phyloP scores from a whole-genome alignment of 1,140 invertebrate genomes.

The Rhynchophorus ferrugineus region DNA sequence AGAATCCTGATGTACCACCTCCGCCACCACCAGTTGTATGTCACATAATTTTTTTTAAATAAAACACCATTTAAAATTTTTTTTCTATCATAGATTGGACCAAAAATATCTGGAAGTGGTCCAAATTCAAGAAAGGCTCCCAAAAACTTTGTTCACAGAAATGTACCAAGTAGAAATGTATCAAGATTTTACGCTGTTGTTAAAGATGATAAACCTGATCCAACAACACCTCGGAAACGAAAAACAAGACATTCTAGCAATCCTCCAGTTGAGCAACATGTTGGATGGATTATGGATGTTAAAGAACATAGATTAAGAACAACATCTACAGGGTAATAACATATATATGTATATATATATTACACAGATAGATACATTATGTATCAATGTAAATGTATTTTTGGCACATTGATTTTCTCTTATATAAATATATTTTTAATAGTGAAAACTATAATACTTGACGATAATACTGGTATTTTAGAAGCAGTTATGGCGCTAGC shows the following conservation, averaged over 20 bases:
- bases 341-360: neutral
- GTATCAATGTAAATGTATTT: too few species aligned
- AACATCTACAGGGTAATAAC: slow-evolving; percentile 58
- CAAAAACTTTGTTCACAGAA: slow-evolving; percentile 1
- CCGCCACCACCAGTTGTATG: slow-evolving; percentile 58
- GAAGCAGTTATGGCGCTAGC: slow-evolving; percentile 60
- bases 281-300: slow-evolving; percentile 94
- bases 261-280: slow-evolving; percentile 88
- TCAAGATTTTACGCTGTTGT: slow-evolving; percentile 90
- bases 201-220: slow-evolving; percentile 67
- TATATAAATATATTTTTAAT: too few species aligned
- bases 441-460: too few species aligned
- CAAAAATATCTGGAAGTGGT: slow-evolving; percentile 7
- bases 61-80: neutral
- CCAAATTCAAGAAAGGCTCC: slow-evolving; percentile 3
- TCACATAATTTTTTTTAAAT: neutral
- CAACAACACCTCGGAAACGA: slow-evolving; percentile 67
- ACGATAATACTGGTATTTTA: slow-evolving; percentile 16
- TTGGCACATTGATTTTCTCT: too few species aligned
- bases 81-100: slow-evolving; percentile 13
- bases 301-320: slow-evolving; percentile 72
- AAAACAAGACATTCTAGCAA: slow-evolving; percentile 89
- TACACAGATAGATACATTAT: too few species aligned
- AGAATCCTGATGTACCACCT: slow-evolving; percentile 64
- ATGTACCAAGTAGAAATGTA: slow-evolving; percentile 40